Percentiles rank a stretch among this genome's conserved stretches.
phyloP scores from a whole-genome alignment of 2,113 vertebrate genomes.

The Riparia riparia region DNA sequence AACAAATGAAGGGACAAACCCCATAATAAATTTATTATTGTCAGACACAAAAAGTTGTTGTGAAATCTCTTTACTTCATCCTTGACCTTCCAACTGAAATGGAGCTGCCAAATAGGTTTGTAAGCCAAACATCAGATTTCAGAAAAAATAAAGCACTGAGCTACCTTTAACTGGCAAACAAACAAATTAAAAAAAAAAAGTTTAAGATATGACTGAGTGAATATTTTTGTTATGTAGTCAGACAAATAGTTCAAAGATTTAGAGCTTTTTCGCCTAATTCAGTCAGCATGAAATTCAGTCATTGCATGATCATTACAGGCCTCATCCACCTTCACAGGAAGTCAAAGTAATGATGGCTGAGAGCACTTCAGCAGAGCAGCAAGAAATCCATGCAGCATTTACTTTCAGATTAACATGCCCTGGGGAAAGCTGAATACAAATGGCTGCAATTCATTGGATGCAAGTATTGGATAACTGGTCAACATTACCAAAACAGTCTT shows the following conservation, averaged over 20 bases:
- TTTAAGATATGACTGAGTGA: background rate
- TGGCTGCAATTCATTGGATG: background rate
- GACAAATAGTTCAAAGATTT: background rate
- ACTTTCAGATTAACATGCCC: background rate
- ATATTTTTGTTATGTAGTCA: background rate
- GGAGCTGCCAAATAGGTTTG: background rate
- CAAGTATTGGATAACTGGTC: background rate
- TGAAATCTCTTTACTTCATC: background rate
- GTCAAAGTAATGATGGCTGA: background rate
- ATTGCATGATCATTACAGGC: background rate
- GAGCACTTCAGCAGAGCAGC: accelerated
- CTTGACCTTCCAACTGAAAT: background rate
- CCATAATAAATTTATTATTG: background rate
- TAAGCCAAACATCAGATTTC: background rate
- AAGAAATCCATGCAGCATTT: background rate
- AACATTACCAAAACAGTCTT: background rate
- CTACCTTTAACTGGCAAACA: background rate
- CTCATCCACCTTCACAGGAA: background rate
- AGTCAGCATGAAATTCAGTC: background rate
- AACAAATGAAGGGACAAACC: background rate
- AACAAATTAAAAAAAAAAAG: background rate
- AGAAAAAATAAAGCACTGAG: background rate
- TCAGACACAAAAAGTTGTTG: background rate
- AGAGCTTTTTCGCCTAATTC: background rate
- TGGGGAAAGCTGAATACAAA: background rate